Conservation (phyloP, 2,797 vertebrate species). For the Echiichthys vipera region DNA sequence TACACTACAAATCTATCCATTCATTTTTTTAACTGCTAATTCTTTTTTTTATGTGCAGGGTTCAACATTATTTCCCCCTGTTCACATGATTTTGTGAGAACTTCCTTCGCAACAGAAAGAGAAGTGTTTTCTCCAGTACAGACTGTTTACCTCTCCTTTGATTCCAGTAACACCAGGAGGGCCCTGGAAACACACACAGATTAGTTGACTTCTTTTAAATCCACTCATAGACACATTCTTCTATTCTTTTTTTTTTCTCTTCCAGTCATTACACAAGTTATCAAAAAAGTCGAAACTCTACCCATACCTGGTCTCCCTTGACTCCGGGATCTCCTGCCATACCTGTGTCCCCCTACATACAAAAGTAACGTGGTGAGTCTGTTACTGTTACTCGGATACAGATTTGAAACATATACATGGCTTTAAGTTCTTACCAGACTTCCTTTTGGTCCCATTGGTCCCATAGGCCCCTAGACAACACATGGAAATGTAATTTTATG, state of each 20-base stretch:
- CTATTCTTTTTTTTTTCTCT: too few relatives aligned
- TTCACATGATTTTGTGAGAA: not conserved
- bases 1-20: not conserved
- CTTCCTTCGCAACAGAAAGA: not conserved
- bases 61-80: not conserved
- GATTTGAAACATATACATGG: not conserved
- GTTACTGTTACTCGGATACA: not conserved
- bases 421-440: slow-evolving; percentile 72
- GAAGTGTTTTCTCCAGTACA: too few relatives aligned
- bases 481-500: not conserved
- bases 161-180: slow-evolving; percentile 82
- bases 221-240: not conserved
- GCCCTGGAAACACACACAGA: slow-evolving; percentile 77
- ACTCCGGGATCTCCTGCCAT: slow-evolving; percentile 73
- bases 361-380: not conserved
- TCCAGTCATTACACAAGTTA: not conserved
- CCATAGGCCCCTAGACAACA: slow-evolving; percentile 65
- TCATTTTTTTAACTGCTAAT: not conserved
- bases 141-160: slow-evolving; percentile 83
- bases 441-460: slow-evolving; percentile 81
- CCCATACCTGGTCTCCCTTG: slow-evolving; percentile 84
- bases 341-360: slow-evolving; percentile 80
- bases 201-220: not conserved
- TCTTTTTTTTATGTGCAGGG: not conserved
- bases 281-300: not conserved